phyloP scores from a whole-genome alignment of 2,888 invertebrate genomes.

The Barypeithes pellucidus region DNA sequence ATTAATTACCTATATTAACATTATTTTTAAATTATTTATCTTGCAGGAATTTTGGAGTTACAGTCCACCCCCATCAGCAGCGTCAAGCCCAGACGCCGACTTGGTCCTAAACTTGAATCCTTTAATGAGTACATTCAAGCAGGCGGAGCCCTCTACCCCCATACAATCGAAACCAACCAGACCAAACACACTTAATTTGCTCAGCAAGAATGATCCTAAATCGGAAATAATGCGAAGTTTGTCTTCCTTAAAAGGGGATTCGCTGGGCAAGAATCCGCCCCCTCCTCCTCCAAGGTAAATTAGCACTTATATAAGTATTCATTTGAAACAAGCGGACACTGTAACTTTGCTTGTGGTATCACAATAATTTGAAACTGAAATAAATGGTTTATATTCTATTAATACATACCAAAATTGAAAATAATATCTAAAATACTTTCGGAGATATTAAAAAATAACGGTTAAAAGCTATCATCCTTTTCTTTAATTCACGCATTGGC shows the following conservation, averaged over 20 bases:
- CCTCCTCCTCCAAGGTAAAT: slow-evolving; percentile 80
- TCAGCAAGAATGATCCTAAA: slow-evolving; percentile 71
- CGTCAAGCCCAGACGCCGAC: slow-evolving; percentile 75
- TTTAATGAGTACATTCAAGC: slow-evolving; percentile 82
- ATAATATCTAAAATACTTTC: too few relatives aligned
- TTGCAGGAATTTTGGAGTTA: slow-evolving; percentile 85
- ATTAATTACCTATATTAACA: too few relatives aligned
- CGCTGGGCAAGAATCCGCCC: slow-evolving; percentile 77
- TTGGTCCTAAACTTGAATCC: slow-evolving; percentile 87
- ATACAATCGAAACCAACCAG: slow-evolving; percentile 78
- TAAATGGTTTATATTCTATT: too few relatives aligned
- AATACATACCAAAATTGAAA: too few relatives aligned
- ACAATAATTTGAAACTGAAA: too few relatives aligned
- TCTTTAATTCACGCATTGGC: too few relatives aligned
- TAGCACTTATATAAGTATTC: too few relatives aligned
- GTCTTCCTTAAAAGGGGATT: slow-evolving; percentile 62
- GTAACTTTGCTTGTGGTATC: too few relatives aligned
- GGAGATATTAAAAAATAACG: too few relatives aligned
- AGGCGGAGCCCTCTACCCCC: slow-evolving; percentile 75
- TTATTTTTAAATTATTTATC: neutral
- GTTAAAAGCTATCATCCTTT: too few relatives aligned
- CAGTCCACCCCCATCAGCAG: slow-evolving; percentile 67
- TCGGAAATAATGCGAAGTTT: slow-evolving; percentile 57
- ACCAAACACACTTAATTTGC: slow-evolving; percentile 86
- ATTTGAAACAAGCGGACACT: too few relatives aligned